These are phyloP conservation scores for Crioceris asparagi DNA, from an alignment of 2,888 invertebrate species.

Conservation along the genomic window DNA sequence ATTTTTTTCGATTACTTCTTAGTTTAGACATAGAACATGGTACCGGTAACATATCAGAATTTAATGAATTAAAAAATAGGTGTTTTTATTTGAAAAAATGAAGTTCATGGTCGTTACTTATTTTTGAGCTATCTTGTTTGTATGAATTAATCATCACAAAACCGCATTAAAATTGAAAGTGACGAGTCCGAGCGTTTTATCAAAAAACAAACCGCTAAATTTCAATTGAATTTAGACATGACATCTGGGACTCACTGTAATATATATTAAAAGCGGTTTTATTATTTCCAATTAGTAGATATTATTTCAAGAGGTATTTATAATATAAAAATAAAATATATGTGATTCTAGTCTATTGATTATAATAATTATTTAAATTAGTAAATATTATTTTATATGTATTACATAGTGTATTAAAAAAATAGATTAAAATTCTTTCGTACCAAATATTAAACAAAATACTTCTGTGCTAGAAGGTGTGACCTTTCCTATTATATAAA, in stretches of 20 bases:
- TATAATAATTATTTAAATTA: conserved; percentile 19
- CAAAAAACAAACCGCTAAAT: background rate
- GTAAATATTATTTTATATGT: conserved; percentile 22
- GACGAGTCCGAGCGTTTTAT: too few relatives aligned
- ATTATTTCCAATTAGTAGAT: conserved; percentile 14
- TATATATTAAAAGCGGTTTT: conserved; percentile 4
- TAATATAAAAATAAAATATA: conserved; percentile 21
- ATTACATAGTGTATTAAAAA: conserved; percentile 22
- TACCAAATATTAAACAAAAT: conserved; percentile 26
- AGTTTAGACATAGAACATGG: too few relatives aligned
- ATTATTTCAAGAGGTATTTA: conserved; percentile 23
- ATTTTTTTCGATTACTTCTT: too few relatives aligned
- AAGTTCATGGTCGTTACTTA: too few relatives aligned
- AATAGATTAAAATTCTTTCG: conserved; percentile 22
- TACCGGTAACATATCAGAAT: too few relatives aligned
- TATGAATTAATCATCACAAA: too few relatives aligned
- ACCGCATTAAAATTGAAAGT: too few relatives aligned
- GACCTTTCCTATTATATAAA: too few relatives aligned
- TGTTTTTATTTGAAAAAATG: too few relatives aligned
- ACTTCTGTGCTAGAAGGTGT: too few relatives aligned
- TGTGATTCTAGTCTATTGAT: conserved; percentile 27
- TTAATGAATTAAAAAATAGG: too few relatives aligned
- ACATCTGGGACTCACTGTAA: background rate
- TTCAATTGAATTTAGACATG: background rate
- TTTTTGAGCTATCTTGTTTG: too few relatives aligned